Evolutionary conservation across 2,113 vertebrate species (phyloP), one percentile per base, ranked within the genome.

Genomic region (Trochalopteron elliotii): DNA sequence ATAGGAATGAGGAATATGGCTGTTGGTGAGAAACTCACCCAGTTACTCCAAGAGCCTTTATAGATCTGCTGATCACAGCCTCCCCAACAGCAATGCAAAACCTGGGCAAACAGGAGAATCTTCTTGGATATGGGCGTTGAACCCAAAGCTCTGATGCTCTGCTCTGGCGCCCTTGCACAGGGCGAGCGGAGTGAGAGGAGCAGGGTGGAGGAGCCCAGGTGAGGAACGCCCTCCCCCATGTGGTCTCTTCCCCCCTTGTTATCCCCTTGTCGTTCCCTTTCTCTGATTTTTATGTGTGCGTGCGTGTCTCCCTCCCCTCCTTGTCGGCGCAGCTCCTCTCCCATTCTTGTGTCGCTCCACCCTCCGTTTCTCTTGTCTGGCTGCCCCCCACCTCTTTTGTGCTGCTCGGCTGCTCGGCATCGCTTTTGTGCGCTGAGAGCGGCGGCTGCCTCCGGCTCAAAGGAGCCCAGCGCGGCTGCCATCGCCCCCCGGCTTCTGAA

Each of bases 341-440:
- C 86, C 93, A 93, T 95, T 93, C 93, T 89, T 69, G 75, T 81
- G 44, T 96, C 30, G 55, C 95, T 94, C 91, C 91, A 96, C 95
- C 94, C 94, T 92, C 88, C 10, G 14, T 91, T 85, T 67, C 92
- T 87, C 87, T 71, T 87, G 90, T 92, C 94, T 94, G 83, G 30
- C 84, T 91, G 83, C 79, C 97, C 86, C 72, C 70, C 89, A 45
- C 52, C 72, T 84, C 93, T 94, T 94, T 96, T 96, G 96, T 96
- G 74, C 95, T 8, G 65, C 93, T 95, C 31, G 12, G 71, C 93
- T 79, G 79, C 94, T 95, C 94, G 1, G 82, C 75, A 49, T 55
- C 7, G 50, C 95, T 96, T 96, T 96, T 95, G 92, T 96, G 93
- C 42, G 90, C 57, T 47, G 74, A 83, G 35, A 82, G 94, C 87